phyloP scores from a whole-genome alignment of 2,888 invertebrate genomes.

The Petrolisthes cinctipes region DNA sequence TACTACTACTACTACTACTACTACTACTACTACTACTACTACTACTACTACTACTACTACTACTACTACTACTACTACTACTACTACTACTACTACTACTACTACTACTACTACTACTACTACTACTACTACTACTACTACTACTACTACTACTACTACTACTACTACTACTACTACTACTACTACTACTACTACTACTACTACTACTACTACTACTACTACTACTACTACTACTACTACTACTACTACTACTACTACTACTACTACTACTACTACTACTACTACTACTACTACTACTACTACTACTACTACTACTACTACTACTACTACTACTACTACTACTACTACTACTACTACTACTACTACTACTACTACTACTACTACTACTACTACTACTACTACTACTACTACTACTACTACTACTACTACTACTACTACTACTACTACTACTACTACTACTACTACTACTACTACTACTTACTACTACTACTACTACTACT shows the following conservation, averaged over 20 bases:
- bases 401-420: conserved; percentile 22
- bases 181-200: conserved; percentile 9
- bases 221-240: not conserved
- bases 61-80: conserved; percentile 7
- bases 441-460: conserved; percentile 22
- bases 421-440: conserved; percentile 22
- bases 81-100: conserved; percentile 1
- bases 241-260: conserved; percentile 7
- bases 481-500: too few relatives aligned
- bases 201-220: conserved; percentile 5
- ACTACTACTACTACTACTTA: conserved; percentile 22
- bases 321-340: conserved; percentile 6
- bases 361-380: conserved; percentile 10
- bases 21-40: conserved; percentile 6
- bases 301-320: conserved; percentile 10
- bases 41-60: conserved; percentile 6
- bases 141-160: conserved; percentile 6
- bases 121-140: conserved; percentile 5
- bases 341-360: conserved; percentile 4
- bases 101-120: conserved; percentile 6
- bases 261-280: conserved; percentile 6
- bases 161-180: conserved; percentile 4
- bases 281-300: conserved; percentile 6
- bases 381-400: conserved; percentile 9
- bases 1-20: conserved; percentile 10